These are phyloP conservation scores for Popillia japonica DNA, from an alignment of 1,140 invertebrate genomes.

Conservation along the genomic window DNA sequence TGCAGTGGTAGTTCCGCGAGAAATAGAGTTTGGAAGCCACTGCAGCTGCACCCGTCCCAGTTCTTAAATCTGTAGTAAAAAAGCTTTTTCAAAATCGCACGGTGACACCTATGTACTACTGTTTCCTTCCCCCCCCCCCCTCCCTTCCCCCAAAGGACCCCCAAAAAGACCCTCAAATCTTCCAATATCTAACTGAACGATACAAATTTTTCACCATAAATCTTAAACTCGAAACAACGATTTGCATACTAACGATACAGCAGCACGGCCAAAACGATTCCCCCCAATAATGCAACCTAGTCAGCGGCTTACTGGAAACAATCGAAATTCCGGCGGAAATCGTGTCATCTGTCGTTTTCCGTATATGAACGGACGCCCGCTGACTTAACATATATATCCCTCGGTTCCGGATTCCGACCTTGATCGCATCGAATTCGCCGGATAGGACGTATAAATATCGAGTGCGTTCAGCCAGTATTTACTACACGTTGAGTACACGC, in stretches of 20 bases:
- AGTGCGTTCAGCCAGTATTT: slow-evolving; percentile 4
- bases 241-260: slow-evolving; percentile 4
- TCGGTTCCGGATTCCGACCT: not conserved
- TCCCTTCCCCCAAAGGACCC: not conserved
- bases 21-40: too few species aligned
- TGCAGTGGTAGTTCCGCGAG: too few species aligned
- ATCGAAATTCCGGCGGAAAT: not conserved
- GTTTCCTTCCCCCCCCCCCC: not conserved
- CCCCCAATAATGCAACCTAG: slow-evolving; percentile 3
- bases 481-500: not conserved
- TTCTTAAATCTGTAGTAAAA: too few species aligned
- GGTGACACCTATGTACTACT: too few species aligned
- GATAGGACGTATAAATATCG: not conserved
- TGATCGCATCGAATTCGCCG: not conserved
- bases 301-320: slow-evolving; percentile 5
- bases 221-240: not conserved
- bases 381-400: not conserved
- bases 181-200: not conserved
- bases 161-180: not conserved
- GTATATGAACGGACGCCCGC: too few species aligned
- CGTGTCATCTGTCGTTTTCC: not conserved
- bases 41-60: too few species aligned
- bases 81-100: too few species aligned
- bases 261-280: not conserved
- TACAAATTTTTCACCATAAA: not conserved